A percentile compares a stretch with the other conserved stretches of the same genome.
phyloP scores from a whole-genome alignment of 1,140 invertebrate species.

The Leptestheria dahalacensis region DNA sequence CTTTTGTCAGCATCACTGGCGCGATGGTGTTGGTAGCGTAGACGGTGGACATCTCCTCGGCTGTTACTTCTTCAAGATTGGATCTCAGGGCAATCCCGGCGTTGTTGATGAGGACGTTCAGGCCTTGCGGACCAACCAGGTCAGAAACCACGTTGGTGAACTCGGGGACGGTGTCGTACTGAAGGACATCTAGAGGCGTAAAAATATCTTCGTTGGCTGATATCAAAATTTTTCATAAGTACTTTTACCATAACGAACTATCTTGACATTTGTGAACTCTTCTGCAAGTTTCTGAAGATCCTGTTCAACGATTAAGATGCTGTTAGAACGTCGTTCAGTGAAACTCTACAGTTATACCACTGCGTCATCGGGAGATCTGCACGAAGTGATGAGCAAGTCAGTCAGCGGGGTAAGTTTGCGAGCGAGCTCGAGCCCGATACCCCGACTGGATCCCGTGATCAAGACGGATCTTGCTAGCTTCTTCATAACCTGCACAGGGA shows the following conservation, averaged over 20 bases:
- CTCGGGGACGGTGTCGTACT: slow-evolving; percentile 41
- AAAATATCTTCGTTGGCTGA: too few species aligned
- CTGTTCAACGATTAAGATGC: neutral
- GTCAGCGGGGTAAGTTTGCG: neutral
- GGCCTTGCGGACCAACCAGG: slow-evolving; percentile 42
- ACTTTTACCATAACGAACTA: slow-evolving; percentile 12
- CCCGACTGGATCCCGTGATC: slow-evolving; percentile 10
- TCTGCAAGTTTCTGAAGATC: slow-evolving; percentile 10
- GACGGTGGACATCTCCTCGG: slow-evolving; percentile 50
- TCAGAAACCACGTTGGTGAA: slow-evolving; percentile 37
- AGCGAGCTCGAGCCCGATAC: slow-evolving; percentile 8
- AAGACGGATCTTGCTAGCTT: slow-evolving; percentile 2
- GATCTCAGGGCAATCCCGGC: slow-evolving; percentile 61
- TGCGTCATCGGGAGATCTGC: slow-evolving; percentile 7
- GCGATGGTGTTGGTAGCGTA: slow-evolving; percentile 59
- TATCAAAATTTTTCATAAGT: too few species aligned
- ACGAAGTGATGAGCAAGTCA: neutral
- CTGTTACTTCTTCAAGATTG: slow-evolving; percentile 47
- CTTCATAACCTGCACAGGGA: too few species aligned
- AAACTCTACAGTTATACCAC: neutral
- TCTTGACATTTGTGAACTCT: slow-evolving; percentile 6
- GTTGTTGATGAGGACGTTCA: slow-evolving; percentile 76
- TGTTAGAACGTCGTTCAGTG: too few species aligned
- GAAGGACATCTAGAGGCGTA: slow-evolving; percentile 33
- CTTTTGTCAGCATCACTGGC: slow-evolving; percentile 54